Evolutionary conservation across 2,797 vertebrate species (phyloP).

Genomic region (Dryobates pubescens): DNA sequence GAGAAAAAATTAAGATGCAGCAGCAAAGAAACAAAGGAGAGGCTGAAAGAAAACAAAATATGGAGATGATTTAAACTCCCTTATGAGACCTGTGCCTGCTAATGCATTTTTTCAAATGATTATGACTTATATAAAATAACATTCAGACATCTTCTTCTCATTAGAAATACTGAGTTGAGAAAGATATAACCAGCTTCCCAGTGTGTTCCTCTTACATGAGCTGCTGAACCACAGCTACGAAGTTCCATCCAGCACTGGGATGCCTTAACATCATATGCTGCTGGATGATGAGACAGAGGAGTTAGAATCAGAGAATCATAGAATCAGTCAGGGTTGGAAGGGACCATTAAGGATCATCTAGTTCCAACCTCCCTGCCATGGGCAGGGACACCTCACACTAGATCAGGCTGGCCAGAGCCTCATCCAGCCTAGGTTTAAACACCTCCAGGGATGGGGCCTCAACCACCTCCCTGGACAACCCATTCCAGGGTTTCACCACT

Average conservation of each 20-base stretch:
- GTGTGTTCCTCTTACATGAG: conserved; percentile 40
- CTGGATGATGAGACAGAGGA: conserved; percentile 44
- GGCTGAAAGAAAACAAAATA: conserved; percentile 62
- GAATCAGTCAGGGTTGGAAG: too few relatives aligned
- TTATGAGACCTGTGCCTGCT: conserved; percentile 65
- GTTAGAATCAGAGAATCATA: background rate
- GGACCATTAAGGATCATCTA: too few relatives aligned
- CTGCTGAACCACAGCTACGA: conserved; percentile 51
- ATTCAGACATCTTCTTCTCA: conserved; percentile 70
- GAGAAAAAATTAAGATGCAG: background rate
- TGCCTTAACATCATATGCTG: conserved; percentile 6
- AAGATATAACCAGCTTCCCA: conserved; percentile 61
- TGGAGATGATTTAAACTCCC: conserved; percentile 70
- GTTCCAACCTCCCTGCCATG: too few relatives aligned
- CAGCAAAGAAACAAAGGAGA: conserved; percentile 59
- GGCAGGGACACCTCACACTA: too few relatives aligned
- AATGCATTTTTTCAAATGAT: conserved; percentile 67
- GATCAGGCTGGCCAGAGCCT: too few relatives aligned
- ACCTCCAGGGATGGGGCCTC: too few relatives aligned
- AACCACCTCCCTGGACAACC: too few relatives aligned
- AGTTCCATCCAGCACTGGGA: conserved; percentile 11
- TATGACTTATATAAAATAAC: conserved; percentile 63
- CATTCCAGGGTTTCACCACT: too few relatives aligned
- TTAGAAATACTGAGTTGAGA: conserved; percentile 60
- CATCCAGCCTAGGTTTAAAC: too few relatives aligned